Base-by-base conservation (phyloP, 2,888 invertebrate species). In the Eurytoma californica region DNA sequence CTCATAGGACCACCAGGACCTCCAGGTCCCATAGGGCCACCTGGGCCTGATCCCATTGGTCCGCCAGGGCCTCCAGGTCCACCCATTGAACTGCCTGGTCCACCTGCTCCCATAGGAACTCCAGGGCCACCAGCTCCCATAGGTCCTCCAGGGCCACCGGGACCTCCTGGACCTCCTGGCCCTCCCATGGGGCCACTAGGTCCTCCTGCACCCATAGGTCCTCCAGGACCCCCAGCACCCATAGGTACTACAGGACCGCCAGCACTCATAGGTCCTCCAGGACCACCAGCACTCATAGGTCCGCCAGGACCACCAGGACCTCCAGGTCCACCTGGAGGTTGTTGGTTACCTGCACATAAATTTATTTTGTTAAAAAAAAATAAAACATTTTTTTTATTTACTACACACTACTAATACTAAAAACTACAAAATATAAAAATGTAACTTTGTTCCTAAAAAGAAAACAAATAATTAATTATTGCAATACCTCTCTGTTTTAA, bases 1-100 rank as follows among this genome's bases (percentile, higher is more conserved):
- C 85, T 82, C 72, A 85, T 84, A 24, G 85, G 86, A 14, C 84
- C 83, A 9, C 84, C 86, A 49, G 83, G 92, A 16, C 91, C 90
- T 86, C 91, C 90, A 86, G 92, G 90, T 7, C 91, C 90, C 49
- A 30, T 63, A n/a, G 83, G 80, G 16, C 78, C 79, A 16, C 81
- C 82, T 0, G 80, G 73, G 9, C 76, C 79, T 24, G 24, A 24
- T 24, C 24, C 24, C 24, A 24, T 24, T 24, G 24, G 24, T 24
- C 24, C 24, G 24, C 24, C 24, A 24, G 24, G 24, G 24, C 24
- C 24, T 24, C 24, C 24, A 24, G 85, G 86, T 16, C 30, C 39
- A 5, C 70, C 28, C 60, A 79, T 72, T 14, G 73, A 73, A 13
- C 73, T 73, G 7, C 74, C 66, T 14, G 73, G 73, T 55, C 77